These are phyloP conservation scores for Myathropa florea DNA, from an alignment of 2,888 invertebrate species.

Conservation along the genomic window DNA sequence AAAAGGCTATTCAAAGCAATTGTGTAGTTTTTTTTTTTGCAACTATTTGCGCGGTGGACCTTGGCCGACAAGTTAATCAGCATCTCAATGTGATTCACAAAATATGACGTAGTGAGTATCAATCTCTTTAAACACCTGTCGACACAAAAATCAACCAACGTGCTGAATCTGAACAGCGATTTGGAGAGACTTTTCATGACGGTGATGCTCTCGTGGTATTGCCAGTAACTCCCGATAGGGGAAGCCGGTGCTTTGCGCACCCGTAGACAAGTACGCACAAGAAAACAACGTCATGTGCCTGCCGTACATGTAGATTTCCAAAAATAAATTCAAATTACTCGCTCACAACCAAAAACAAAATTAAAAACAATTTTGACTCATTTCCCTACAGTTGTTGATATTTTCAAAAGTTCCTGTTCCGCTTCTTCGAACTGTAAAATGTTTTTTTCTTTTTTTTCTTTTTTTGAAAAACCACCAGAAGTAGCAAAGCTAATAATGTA, in stretches of 20 bases:
- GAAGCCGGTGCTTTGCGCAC: too few species aligned
- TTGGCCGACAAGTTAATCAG: not conserved
- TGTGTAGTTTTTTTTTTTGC: not conserved
- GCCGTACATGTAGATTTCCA: too few species aligned
- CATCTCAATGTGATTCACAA: not conserved
- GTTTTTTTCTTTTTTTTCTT: too few species aligned
- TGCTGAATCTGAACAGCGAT: not conserved
- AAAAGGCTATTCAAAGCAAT: not conserved
- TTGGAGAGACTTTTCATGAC: not conserved
- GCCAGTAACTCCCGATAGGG: not conserved
- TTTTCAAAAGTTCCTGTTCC: too few species aligned
- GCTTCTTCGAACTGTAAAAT: too few species aligned
- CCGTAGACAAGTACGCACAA: too few species aligned
- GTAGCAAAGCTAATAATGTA: not conserved
- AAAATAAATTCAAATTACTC: too few species aligned
- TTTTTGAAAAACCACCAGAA: not conserved
- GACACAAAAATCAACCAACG: too few species aligned
- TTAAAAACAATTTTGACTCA: too few species aligned
- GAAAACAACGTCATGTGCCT: too few species aligned
- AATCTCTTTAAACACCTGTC: not conserved
- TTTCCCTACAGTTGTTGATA: too few species aligned
- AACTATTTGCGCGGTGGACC: not conserved
- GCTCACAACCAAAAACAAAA: too few species aligned
- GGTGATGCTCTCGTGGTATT: not conserved
- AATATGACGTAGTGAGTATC: not conserved